phyloP scores from a whole-genome alignment of 2,888 invertebrate genomes.

The Psylliodes chrysocephalus region DNA sequence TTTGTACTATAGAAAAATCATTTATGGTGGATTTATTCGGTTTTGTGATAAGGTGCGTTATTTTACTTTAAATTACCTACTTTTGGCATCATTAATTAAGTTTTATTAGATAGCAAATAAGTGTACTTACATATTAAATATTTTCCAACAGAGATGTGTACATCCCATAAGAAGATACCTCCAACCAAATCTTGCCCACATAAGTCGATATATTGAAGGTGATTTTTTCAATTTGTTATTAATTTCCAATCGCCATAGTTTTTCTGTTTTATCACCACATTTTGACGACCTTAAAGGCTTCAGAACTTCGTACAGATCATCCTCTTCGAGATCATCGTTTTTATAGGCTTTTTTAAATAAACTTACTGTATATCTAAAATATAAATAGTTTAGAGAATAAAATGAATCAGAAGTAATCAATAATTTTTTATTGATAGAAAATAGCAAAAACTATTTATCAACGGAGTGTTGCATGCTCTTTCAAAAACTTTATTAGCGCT shows the following conservation, averaged over 20 bases:
- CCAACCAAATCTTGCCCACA: slow-evolving; percentile 42
- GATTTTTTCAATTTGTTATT: slow-evolving; percentile 24
- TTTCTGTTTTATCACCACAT: slow-evolving; percentile 53
- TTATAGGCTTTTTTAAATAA: slow-evolving; percentile 73
- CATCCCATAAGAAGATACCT: slow-evolving; percentile 40
- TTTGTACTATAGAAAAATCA: no score
- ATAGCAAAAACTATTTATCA: no score
- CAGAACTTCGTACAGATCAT: slow-evolving; percentile 69
- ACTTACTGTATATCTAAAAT: slow-evolving; percentile 72
- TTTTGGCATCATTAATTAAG: no score
- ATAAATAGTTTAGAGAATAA: no score
- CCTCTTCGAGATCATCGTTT: slow-evolving; percentile 69
- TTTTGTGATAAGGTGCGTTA: no score
- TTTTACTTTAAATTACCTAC: no score
- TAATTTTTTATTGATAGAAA: no score
- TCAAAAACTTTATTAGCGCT: no score
- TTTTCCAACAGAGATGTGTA: slow-evolving; percentile 38
- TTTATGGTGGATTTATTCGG: no score
- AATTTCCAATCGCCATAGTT: slow-evolving; percentile 48
- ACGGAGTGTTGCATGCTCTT: no score
- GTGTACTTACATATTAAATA: slow-evolving; percentile 35
- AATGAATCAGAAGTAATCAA: no score
- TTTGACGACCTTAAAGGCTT: slow-evolving; percentile 55
- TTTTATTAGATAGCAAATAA: no score
- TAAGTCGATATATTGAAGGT: slow-evolving; percentile 40